These are phyloP conservation scores for Anseranas semipalmata DNA, from an alignment of 2,113 vertebrate species.

Conservation along the genomic window DNA sequence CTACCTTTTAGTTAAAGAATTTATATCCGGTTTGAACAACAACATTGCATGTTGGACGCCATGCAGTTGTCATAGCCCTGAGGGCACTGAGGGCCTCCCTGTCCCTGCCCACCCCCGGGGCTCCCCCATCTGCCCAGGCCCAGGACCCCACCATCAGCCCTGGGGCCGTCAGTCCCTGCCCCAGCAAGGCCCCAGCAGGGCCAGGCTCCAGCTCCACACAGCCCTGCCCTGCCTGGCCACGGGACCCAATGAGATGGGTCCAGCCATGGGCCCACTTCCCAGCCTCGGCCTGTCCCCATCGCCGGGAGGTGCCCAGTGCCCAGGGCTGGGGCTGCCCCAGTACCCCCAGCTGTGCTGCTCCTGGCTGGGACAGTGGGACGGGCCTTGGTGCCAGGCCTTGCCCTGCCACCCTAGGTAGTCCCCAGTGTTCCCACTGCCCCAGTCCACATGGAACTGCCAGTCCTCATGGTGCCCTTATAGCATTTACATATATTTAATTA, in stretches of 20 bases:
- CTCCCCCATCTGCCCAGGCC: background rate
- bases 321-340: background rate
- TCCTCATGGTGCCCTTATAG: background rate
- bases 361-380: background rate
- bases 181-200: background rate
- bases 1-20: background rate
- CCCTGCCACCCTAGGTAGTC: accelerated
- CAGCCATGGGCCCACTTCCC: accelerated
- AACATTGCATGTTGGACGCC: background rate
- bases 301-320: background rate
- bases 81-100: too few relatives aligned
- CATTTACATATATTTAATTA: background rate
- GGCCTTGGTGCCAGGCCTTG: background rate
- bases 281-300: accelerated
- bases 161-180: background rate
- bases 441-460: accelerated
- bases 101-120: accelerated
- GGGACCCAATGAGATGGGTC: background rate
- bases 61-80: background rate
- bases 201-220: background rate
- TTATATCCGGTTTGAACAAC: background rate
- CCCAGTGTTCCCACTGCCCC: too few relatives aligned
- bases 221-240: background rate
- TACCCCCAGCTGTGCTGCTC: background rate
- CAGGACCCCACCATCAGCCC: too few relatives aligned